Conservation (phyloP, 2,113 vertebrate genomes). For the Catharus minimus region DNA sequence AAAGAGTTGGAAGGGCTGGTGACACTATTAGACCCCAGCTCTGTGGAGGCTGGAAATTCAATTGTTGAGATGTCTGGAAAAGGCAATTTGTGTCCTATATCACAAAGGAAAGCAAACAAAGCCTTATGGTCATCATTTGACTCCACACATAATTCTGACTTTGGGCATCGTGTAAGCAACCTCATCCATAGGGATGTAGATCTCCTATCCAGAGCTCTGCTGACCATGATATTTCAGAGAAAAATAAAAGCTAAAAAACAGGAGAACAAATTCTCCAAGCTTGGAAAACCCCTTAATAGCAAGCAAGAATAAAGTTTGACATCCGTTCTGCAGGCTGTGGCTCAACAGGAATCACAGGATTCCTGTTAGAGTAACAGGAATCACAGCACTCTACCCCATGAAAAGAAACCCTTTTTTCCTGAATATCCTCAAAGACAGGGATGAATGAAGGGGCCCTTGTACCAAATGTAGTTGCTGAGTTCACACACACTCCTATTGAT, state of each 20-base stretch:
- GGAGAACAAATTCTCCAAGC: background rate
- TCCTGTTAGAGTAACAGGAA: background rate
- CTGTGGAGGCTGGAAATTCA: background rate
- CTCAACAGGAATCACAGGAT: background rate
- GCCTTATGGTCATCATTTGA: background rate
- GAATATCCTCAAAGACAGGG: background rate
- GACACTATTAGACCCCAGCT: background rate
- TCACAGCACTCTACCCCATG: background rate
- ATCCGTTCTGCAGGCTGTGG: background rate
- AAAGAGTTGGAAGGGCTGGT: background rate
- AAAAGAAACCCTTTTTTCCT: background rate
- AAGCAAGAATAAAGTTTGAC: background rate
- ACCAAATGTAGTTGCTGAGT: background rate
- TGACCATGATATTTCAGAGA: background rate
- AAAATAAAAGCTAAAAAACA: background rate
- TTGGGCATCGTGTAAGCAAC: background rate
- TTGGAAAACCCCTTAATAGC: background rate
- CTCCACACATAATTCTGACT: background rate
- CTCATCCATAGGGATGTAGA: background rate
- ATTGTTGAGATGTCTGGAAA: background rate
- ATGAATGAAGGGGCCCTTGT: background rate
- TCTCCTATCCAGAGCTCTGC: background rate
- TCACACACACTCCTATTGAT: background rate
- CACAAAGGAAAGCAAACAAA: background rate
- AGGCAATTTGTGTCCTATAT: background rate